Base-by-base conservation (phyloP, 2,113 vertebrate species). In the Dissostichus mawsoni region DNA sequence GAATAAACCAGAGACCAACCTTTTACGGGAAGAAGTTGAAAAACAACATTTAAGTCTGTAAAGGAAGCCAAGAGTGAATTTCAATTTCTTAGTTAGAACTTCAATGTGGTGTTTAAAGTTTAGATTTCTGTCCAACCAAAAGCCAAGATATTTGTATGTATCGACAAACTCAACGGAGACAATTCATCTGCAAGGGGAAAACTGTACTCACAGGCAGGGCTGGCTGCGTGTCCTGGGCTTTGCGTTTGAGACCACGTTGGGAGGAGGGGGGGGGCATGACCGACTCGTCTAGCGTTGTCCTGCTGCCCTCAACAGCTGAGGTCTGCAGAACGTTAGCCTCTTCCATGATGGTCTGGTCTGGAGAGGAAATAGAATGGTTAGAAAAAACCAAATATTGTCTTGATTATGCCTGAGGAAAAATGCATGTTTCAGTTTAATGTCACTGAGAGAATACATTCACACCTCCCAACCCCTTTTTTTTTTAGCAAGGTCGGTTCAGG, bases 331-430 rank as follows among this genome's bases (percentile, higher is more conserved):
- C 95, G 76, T 95, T 97, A 56, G 97, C 96, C 63, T 99, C 98
- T 83, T 99, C 98, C 86, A 96, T 74, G 89, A 99, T 97, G 63
- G 97, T 97, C 77, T 99, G 97, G 93, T 99, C 98, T 99, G 62
- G 51, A 82, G 8, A 45, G 5, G 8, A 67, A 47, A 58, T 17
- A 1, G 1, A 20, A 47, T 3, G 4, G 20, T 17, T 36, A 29
- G 65, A n/a, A 17, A 16, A 47, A 52, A 47, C 9, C n/a, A 66
- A 51, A 58, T 25, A 20, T 51, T 18, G 1, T 2, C 25, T 41
- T 41, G 12, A 20, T 7, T 67, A n/a, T n/a, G 33, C 33, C 8
- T 20, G 36, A 41, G 7, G 9, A 25, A 59, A 36, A 2, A 8
- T 36, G 20, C 8, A 59, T 12, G 9, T 58, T 25, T 33, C 10